Conservation (phyloP, 2,113 vertebrate species). For the Aphyosemion australe region DNA sequence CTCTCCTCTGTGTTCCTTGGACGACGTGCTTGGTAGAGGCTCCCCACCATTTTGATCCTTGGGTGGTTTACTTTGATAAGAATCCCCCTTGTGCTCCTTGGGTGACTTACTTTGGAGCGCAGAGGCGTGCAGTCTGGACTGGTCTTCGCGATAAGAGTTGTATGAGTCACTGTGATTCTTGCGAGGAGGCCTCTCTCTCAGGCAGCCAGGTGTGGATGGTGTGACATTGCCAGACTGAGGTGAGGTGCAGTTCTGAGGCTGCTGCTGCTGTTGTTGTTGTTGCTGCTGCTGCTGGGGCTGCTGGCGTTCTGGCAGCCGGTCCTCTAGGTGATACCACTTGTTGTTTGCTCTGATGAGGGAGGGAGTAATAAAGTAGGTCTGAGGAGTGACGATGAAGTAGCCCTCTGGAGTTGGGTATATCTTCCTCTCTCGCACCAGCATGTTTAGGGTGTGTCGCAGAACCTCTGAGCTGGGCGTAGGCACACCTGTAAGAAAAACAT, state of each 20-base stretch:
- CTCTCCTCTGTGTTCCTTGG: constrained; percentile 87
- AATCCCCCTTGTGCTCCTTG: constrained; percentile 92
- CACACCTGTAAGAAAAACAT: constrained; percentile 82
- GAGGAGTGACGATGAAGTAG: constrained; percentile 98
- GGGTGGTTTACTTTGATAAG: constrained; percentile 86
- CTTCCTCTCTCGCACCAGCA: constrained; percentile 97
- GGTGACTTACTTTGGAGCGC: constrained; percentile 90
- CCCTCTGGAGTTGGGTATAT: constrained; percentile 98
- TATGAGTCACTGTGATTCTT: constrained; percentile 95
- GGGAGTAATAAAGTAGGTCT: constrained; percentile 98
- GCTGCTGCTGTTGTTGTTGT: constrained; percentile 70
- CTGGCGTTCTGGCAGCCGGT: constrained; percentile 89
- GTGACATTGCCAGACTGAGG: constrained; percentile 91
- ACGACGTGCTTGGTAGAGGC: constrained; percentile 80
- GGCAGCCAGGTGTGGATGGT: constrained; percentile 89
- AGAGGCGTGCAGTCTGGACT: constrained; percentile 87
- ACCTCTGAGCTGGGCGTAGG: constrained; percentile 98
- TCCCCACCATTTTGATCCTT: constrained; percentile 86
- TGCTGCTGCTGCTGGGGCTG: constrained; percentile 79
- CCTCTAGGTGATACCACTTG: constrained; percentile 98
- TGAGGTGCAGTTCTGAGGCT: constrained; percentile 88
- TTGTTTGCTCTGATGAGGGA: constrained; percentile 90
- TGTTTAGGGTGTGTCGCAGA: constrained; percentile 95
- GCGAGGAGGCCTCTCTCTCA: constrained; percentile 90
- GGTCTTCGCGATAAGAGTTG: constrained; percentile 91